Base-by-base conservation (phyloP, 2,888 invertebrate genomes). In the Malacosoma neustria region DNA sequence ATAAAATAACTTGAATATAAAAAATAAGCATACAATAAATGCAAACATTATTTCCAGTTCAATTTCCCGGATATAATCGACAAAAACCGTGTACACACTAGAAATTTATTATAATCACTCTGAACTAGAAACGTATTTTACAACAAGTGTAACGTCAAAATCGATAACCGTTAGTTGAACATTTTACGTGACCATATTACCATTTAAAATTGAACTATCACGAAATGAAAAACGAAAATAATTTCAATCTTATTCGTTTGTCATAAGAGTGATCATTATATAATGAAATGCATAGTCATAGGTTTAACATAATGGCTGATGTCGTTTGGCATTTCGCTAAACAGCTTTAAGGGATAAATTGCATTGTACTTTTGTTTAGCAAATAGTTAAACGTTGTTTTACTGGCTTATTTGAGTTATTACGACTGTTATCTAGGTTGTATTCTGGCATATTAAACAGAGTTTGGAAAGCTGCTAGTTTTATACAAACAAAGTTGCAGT, bases 121-220 rank as follows among this genome's bases (percentile, higher is more conserved):
- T 1, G 22, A 22, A 22, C 22, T 22, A 22, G 22, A 22, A 22
- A 4, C 5, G 22, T 22, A 22, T 5, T 22, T 22, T 22, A 22
- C 22, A 22, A 7, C 5, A 7, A 35, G 6, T 30, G 35, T 35
- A 30, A 30, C 30, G 30, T 35, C 30, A 30, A 35, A 35, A 35
- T 35, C 35, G 35, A 35, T 35, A 35, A 14, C 30, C 30, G 30
- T 35, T 35, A 35, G 30, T 14, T 35, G 35, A 11, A 30, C 30
- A 35, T 11, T 35, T 30, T 35, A 35, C 14, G 35, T 30, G 35
- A 35, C 30, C 30, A 14, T 13, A 15, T 4, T 11, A 7, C 30
- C 12, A 9, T 4, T 11, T 1, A 5, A 5, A 14, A 14, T 6
- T 11, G 35, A 35, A 4, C 35, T 11, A 13, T 30, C 14, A 30